phyloP scores from a whole-genome alignment of 2,113 vertebrate genomes.

The Paraplagusia blochii region DNA sequence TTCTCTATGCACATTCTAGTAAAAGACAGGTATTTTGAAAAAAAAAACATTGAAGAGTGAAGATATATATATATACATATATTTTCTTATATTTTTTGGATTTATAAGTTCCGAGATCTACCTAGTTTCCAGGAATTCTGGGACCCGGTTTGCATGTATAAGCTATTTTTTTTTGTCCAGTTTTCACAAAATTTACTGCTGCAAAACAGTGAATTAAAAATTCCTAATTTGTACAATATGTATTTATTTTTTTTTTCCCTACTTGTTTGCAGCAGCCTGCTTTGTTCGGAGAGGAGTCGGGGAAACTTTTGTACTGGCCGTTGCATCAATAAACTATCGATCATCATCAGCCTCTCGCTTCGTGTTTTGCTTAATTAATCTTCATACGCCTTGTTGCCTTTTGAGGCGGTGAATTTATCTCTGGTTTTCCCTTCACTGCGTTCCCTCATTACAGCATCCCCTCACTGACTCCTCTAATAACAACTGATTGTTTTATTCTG shows the following conservation, averaged over 20 bases:
- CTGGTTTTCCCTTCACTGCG: neutral
- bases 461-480: neutral
- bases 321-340: conserved; percentile 53
- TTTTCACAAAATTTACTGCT: neutral
- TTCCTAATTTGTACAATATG: conserved; percentile 21
- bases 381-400: neutral
- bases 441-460: neutral
- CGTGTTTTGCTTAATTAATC: neutral
- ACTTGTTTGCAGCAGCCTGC: conserved; percentile 3
- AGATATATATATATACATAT: conserved; percentile 42
- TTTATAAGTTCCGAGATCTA: conserved; percentile 41
- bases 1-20: conserved; percentile 19
- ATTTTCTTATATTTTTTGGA: conserved; percentile 32
- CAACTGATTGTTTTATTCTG: neutral
- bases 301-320: conserved; percentile 18
- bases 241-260: conserved; percentile 53
- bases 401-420: neutral
- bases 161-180: conserved; percentile 18
- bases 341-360: conserved; percentile 6
- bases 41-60: conserved; percentile 19
- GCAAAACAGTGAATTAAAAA: neutral
- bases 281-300: conserved; percentile 1
- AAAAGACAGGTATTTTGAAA: conserved; percentile 8
- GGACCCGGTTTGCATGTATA: conserved; percentile 9
- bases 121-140: conserved; percentile 31